These are phyloP conservation scores for Zaprionus nigranus DNA, from an alignment of 1,140 invertebrate genomes.

Conservation along the genomic window DNA sequence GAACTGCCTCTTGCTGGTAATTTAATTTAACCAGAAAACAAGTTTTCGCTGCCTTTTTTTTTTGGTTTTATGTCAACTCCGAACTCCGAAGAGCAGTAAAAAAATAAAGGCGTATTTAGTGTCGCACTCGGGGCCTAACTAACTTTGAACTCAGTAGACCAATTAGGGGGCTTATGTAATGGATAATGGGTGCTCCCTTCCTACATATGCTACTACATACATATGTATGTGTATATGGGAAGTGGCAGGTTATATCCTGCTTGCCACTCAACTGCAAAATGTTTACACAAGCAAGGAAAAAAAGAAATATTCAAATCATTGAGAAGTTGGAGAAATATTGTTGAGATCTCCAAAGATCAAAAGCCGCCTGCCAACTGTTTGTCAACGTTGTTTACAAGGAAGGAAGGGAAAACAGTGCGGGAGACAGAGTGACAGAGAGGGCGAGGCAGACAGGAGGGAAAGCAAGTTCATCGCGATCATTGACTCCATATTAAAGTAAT, in stretches of 20 bases:
- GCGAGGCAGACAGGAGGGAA: neutral
- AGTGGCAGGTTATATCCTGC: conserved; percentile 18
- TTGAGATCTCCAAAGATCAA: conserved; percentile 54
- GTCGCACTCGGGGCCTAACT: conserved; percentile 40
- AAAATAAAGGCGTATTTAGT: conserved; percentile 16
- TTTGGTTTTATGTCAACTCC: conserved; percentile 60
- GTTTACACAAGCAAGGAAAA: conserved; percentile 58
- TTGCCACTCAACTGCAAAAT: conserved; percentile 47
- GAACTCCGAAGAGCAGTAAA: conserved; percentile 35
- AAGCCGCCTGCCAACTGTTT: conserved; percentile 51
- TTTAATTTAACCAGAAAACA: conserved; percentile 76
- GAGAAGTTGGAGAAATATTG: conserved; percentile 15
- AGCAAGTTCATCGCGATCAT: conserved; percentile 29
- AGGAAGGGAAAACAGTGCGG: conserved; percentile 62
- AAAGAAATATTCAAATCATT: conserved; percentile 39
- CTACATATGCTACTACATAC: neutral
- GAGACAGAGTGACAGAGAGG: neutral
- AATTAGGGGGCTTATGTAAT: conserved; percentile 52
- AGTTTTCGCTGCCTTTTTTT: conserved; percentile 53
- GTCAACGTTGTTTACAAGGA: conserved; percentile 76
- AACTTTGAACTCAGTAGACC: conserved; percentile 58
- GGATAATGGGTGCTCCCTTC: conserved; percentile 14
- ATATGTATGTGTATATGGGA: neutral
- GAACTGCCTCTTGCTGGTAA: conserved; percentile 75
- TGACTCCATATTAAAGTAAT: conserved; percentile 61